phyloP scores from a whole-genome alignment of 2,888 invertebrate species.

The Siphlonurus alternatus region DNA sequence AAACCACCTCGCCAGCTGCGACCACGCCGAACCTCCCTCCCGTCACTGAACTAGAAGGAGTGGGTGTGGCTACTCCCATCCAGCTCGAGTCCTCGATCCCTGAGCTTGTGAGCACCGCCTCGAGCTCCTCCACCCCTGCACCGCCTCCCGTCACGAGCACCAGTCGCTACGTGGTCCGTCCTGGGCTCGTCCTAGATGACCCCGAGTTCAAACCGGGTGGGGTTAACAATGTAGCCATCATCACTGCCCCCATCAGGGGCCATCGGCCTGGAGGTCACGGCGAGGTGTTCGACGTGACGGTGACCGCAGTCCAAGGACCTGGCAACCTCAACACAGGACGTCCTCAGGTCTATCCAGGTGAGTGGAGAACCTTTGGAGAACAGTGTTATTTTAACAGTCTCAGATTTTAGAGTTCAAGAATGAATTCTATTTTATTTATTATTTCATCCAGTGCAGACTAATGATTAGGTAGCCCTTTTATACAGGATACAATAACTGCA shows the following conservation, averaged over 20 bases:
- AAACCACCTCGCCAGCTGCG: constrained; percentile 1
- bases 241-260: constrained; percentile 29
- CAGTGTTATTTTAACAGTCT: not conserved
- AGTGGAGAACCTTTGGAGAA: constrained; percentile 6
- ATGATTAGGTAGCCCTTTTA: too few relatives aligned
- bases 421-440: not conserved
- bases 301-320: constrained; percentile 73
- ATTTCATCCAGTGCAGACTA: too few relatives aligned
- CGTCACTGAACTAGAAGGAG: constrained; percentile 10
- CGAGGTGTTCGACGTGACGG: constrained; percentile 76
- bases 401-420: not conserved
- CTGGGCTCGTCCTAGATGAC: constrained; percentile 75
- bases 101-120: constrained; percentile 16
- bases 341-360: constrained; percentile 36
- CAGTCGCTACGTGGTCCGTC: constrained; percentile 32
- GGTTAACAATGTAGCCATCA: constrained; percentile 24
- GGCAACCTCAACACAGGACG: constrained; percentile 36
- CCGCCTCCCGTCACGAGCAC: constrained; percentile 11
- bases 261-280: constrained; percentile 31
- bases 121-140: constrained; percentile 12
- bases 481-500: too few relatives aligned
- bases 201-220: constrained; percentile 59
- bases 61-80: constrained; percentile 11
- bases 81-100: constrained; percentile 12
- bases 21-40: constrained; percentile 13